Evolutionary conservation across 2,797 vertebrate species (phyloP).

Genomic region (Acestrorhynchus altus): DNA sequence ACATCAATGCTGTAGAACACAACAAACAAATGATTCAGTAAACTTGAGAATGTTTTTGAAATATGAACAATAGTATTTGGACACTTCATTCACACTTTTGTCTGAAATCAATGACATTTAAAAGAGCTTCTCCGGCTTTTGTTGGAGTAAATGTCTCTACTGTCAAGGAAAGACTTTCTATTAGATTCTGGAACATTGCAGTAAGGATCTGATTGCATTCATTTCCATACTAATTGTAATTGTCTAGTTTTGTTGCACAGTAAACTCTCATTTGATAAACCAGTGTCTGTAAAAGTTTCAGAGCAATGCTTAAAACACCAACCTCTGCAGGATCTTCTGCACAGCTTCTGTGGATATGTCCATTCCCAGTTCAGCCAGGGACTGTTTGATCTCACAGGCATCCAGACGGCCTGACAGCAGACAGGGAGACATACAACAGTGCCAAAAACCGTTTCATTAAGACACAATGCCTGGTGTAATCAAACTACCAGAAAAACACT

Average conservation of each 20-base stretch:
- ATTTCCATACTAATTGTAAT: no score
- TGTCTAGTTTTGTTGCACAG: no score
- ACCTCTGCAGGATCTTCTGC: constrained; percentile 89
- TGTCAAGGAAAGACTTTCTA: no score
- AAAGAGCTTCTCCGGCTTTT: no score
- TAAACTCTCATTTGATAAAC: no score
- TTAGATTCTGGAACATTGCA: no score
- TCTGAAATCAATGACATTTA: no score
- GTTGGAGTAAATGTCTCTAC: no score
- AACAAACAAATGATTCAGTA: neutral
- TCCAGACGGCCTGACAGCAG: constrained; percentile 86
- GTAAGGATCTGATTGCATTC: no score
- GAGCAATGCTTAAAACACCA: constrained; percentile 3
- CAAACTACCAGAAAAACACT: neutral
- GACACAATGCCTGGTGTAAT: constrained; percentile 21
- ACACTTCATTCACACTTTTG: no score
- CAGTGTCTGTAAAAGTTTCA: neutral
- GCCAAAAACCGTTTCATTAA: constrained; percentile 42
- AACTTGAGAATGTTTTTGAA: no score
- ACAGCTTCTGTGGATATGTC: constrained; percentile 85
- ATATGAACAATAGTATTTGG: no score
- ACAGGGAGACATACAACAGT: constrained; percentile 34
- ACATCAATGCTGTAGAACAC: constrained; percentile 83
- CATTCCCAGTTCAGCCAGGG: constrained; percentile 86
- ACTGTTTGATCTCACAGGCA: constrained; percentile 89